Percentiles rank a stretch among this genome's conserved stretches.
These are phyloP conservation scores for Stigmatopora nigra DNA, from an alignment of 2,113 vertebrate species.

Conservation along the genomic window DNA sequence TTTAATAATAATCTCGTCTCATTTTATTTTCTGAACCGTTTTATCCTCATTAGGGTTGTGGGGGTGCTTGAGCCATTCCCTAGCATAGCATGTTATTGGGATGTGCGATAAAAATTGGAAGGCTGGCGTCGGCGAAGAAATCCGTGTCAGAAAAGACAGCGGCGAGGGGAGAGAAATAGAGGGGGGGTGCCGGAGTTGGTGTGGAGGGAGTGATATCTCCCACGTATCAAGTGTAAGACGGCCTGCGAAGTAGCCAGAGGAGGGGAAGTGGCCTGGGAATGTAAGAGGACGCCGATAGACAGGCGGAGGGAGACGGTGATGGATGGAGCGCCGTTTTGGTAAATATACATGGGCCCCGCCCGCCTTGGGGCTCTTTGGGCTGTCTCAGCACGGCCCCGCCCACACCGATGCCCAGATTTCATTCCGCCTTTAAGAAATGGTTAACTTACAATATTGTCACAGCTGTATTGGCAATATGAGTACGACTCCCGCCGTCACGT, in stretches of 20 bases:
- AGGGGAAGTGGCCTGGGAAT: constrained; percentile 59
- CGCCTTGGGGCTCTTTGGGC: constrained; percentile 60
- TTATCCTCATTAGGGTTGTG: too few relatives aligned
- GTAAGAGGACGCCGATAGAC: constrained; percentile 64
- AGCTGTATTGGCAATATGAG: constrained; percentile 62
- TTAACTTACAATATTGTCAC: constrained; percentile 69
- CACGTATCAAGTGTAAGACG: constrained; percentile 55
- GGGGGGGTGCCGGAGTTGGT: neutral
- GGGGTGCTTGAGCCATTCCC: too few relatives aligned
- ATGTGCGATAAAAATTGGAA: constrained; percentile 20
- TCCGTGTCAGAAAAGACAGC: constrained; percentile 29
- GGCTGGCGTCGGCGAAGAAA: constrained; percentile 58
- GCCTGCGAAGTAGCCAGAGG: constrained; percentile 24
- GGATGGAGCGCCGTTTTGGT: constrained; percentile 64
- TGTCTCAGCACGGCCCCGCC: constrained; percentile 59
- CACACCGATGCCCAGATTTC: constrained; percentile 45
- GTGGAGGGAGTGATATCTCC: constrained; percentile 20
- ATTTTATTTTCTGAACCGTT: too few relatives aligned
- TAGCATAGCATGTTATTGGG: too few relatives aligned
- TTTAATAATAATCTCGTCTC: too few relatives aligned
- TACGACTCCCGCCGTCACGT: constrained; percentile 41
- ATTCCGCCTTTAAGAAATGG: constrained; percentile 57
- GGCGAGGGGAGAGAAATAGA: constrained; percentile 7
- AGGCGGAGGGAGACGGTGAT: constrained; percentile 66
- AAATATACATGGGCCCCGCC: constrained; percentile 71